Evolutionary conservation across 2,113 vertebrate species (phyloP), one percentile per base, ranked within the genome.

Genomic region (Formicarius rufipectus): DNA sequence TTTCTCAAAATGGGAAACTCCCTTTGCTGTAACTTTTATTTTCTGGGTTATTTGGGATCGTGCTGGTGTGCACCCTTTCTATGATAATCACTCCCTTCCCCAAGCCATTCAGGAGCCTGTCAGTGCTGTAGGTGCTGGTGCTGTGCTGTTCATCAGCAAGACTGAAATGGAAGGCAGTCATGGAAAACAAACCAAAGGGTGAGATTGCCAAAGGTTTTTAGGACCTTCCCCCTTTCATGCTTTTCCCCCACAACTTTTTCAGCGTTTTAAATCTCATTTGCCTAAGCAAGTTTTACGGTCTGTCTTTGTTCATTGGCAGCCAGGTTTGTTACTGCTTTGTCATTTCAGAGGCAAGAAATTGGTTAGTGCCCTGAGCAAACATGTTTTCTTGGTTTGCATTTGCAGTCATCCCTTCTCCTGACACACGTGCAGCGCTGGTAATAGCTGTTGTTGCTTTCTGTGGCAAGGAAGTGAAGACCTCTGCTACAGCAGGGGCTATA

Each of bases 51-150:
- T 63, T 88, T 44, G n/a, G 75, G 64, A 24, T 2, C 1, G 22
- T 64, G 80, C 47, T 68, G 42, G 74, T 73, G 42, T 40, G 15
- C 12, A 31, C 10, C 12, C 16, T 53, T 72, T 52, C 49, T 59
- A 22, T 31, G 45, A 14, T 6, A 49, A 66, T 7, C 21, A 52
- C 27, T 27, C 22, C 12, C n/a, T 71, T 62, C 39, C 23, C 49
- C 21, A 28, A 37, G 9, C 45, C 0, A 0, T 47, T 83, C 16
- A 24, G 55, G 19, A 91, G 33, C 66, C 23, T 7, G 0, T 44
- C 39, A 10, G 45, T 15, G 27, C 18, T 72, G 45, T 35, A 67
- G 37, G 23, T 60, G 68, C 39, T 49, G 42, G 39, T 25, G n/a
- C 10, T 49, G 20, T n/a, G 35, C 16, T 58, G 33, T 14, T 78